Conservation (phyloP, 2,888 invertebrate genomes). For the Watsonalla binaria region DNA sequence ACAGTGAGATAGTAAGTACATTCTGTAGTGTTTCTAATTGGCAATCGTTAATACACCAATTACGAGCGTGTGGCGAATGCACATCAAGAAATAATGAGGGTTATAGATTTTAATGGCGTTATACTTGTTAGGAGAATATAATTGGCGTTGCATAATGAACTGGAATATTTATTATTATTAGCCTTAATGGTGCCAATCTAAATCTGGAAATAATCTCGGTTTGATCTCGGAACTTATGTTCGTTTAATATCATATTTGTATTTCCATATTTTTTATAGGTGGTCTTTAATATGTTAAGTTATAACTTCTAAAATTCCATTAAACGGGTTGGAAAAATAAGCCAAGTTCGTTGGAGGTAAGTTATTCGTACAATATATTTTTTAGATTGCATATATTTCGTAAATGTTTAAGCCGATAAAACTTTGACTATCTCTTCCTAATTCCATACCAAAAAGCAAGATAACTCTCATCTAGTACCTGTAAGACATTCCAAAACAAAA, state of each 20-base stretch:
- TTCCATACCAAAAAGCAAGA: too few relatives aligned
- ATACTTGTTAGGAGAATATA: conserved; percentile 22
- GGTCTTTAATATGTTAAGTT: not conserved
- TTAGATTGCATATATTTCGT: too few relatives aligned
- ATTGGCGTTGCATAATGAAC: conserved; percentile 22
- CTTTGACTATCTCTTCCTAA: too few relatives aligned
- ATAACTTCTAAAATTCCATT: not conserved
- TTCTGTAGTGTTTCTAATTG: conserved; percentile 27
- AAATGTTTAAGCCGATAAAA: too few relatives aligned
- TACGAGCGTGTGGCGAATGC: conserved; percentile 21
- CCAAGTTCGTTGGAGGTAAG: not conserved
- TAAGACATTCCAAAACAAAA: too few relatives aligned
- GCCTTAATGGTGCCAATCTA: not conserved
- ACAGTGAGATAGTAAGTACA: not conserved
- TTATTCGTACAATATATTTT: too few relatives aligned
- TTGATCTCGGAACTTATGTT: not conserved
- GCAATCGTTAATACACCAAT: conserved; percentile 28
- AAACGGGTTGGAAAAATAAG: not conserved
- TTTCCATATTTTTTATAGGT: not conserved
- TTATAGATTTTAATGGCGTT: conserved; percentile 28
- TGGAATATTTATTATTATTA: conserved; percentile 9
- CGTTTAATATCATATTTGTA: not conserved
- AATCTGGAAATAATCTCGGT: not conserved
- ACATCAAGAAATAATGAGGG: conserved; percentile 30
- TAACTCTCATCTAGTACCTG: too few relatives aligned